These are phyloP conservation scores for Polydrusus pterygomalis DNA, from an alignment of 2,888 invertebrate species.

Conservation along the genomic window DNA sequence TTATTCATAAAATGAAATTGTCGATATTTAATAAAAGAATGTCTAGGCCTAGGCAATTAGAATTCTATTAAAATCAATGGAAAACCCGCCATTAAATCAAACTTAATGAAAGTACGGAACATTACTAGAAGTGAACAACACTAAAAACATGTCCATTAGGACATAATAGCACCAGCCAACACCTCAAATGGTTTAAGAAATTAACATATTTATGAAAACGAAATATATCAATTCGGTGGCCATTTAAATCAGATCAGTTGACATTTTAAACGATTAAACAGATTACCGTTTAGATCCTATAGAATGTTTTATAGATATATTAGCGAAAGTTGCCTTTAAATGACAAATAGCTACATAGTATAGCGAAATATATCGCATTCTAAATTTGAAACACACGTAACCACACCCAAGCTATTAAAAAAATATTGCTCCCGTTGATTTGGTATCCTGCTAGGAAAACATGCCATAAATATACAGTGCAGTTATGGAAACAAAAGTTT, in stretches of 20 bases:
- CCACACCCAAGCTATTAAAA: constrained; percentile 66
- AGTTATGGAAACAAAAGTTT: background rate
- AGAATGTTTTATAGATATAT: constrained; percentile 66
- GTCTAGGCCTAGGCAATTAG: constrained; percentile 26
- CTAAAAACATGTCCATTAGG: constrained; percentile 40
- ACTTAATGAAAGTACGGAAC: constrained; percentile 24
- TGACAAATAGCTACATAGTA: constrained; percentile 63
- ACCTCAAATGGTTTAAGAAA: constrained; percentile 41
- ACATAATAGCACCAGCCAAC: constrained; percentile 47
- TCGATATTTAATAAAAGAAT: constrained; percentile 19
- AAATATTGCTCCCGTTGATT: constrained; percentile 43
- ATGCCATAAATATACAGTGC: constrained; percentile 16
- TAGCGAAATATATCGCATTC: constrained; percentile 56
- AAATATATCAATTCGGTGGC: constrained; percentile 61
- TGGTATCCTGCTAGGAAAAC: constrained; percentile 40
- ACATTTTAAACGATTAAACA: constrained; percentile 67
- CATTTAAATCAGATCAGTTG: constrained; percentile 66
- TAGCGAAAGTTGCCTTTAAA: constrained; percentile 69
- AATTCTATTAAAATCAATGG: constrained; percentile 35
- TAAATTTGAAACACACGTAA: constrained; percentile 59
- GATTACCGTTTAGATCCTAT: constrained; percentile 63
- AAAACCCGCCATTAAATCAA: constrained; percentile 32
- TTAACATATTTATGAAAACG: constrained; percentile 56
- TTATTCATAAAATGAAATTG: constrained; percentile 33
- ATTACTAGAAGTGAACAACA: constrained; percentile 19